A percentile compares a stretch with the other conserved stretches of the same genome.
Evolutionary conservation across 2,113 vertebrate genomes (phyloP).

Genomic region (Myiagra hebetior): DNA sequence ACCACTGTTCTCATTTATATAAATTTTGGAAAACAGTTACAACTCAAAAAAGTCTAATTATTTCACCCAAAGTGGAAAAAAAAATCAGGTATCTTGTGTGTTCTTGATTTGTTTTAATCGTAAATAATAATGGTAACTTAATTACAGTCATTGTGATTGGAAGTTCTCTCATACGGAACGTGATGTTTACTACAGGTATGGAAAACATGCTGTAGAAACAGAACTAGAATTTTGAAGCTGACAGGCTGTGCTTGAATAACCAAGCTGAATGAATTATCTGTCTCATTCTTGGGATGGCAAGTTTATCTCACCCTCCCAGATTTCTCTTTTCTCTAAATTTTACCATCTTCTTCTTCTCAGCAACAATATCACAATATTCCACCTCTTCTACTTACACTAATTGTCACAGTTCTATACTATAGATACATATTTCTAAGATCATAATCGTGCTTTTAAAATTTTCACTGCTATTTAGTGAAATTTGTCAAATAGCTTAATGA

Average conservation of each 20-base stretch:
- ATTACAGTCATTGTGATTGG: neutral
- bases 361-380: neutral
- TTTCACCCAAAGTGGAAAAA: neutral
- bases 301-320: neutral
- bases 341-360: neutral
- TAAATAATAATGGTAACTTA: neutral
- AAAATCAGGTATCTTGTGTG: neutral
- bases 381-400: neutral
- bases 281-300: neutral
- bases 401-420: neutral
- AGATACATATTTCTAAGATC: neutral
- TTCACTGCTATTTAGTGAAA: neutral
- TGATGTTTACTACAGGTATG: neutral
- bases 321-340: neutral
- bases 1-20: neutral
- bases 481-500: neutral
- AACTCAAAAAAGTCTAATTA: neutral
- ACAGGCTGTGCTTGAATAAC: neutral
- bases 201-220: neutral
- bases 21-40: neutral
- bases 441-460: neutral
- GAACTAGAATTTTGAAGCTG: neutral
- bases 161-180: neutral
- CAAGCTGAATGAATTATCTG: neutral
- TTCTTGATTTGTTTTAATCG: neutral